Base-by-base conservation (phyloP, 2,888 invertebrate genomes). In the Dryadula phaetusa region DNA sequence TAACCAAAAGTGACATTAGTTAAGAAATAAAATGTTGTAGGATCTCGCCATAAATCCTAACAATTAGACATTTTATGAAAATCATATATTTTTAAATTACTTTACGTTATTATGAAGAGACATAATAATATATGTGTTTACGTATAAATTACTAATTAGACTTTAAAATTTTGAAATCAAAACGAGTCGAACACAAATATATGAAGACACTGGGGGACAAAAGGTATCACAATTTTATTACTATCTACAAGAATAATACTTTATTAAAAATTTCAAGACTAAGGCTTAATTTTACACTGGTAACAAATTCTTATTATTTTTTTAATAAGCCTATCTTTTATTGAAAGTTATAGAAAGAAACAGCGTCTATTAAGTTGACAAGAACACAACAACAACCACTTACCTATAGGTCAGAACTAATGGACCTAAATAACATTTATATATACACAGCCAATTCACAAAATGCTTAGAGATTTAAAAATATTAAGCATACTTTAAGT, bases 391-490 rank as follows among this genome's bases (percentile, higher is more conserved):
- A n/a, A n/a, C n/a, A n/a, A n/a, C n/a, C n/a, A n/a, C n/a, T n/a
- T n/a, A n/a, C n/a, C n/a, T 34, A 53, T 53, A 7, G 18, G 18
- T 53, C 25, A 32, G 34, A 20, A 5, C 16, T 47, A 3, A 22
- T n/a, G n/a, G 14, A 5, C n/a, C 28, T 25, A 44, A 44, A 52
- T 37, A 25, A 28, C 2, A 49, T 62, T 62, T 25, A 47, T 20
- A 34, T 40, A 28, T 40, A 52, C 49, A 62, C 28, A 49, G 40
- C 49, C 49, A 52, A 62, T 25, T 62, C 40, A 6, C 34, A 54
- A 46, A 34, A 34, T 46, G 3, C 20, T 46, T 46, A 16, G n/a
- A 20, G 14, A 2, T 34, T 44, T 37, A 18, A n/a, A 5, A 10
- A 16, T 4, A 54, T 49, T 49, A 49, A 49, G 28, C 3, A 49